Conservation (phyloP, 2,888 invertebrate genomes). For the Stictocephala bisonia region DNA sequence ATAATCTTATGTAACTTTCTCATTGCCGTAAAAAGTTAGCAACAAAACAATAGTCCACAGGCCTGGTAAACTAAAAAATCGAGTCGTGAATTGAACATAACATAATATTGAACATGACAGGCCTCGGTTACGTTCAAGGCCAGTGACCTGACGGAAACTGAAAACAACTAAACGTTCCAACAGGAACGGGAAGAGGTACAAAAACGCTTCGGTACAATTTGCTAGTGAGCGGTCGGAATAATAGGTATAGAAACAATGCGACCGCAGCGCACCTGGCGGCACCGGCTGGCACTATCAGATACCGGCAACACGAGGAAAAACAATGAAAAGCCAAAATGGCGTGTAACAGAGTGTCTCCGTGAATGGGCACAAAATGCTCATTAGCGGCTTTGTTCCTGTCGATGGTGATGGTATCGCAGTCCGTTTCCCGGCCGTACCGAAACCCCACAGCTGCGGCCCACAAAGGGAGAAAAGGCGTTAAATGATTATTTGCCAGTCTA, state of each 20-base stretch:
- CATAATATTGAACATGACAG: no score
- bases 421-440: conserved; percentile 8
- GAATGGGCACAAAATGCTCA: conserved; percentile 45
- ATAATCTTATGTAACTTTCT: no score
- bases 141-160: conserved; percentile 1
- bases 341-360: conserved; percentile 44
- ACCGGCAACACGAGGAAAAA: conserved; percentile 39
- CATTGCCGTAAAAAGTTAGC: no score
- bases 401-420: conserved; percentile 22
- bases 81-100: no score
- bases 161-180: conserved; percentile 34
- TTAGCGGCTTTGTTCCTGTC: conserved; percentile 39
- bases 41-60: no score
- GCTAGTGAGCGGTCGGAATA: conserved; percentile 36
- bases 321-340: conserved; percentile 48
- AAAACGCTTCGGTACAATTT: conserved; percentile 40
- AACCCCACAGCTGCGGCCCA: conserved; percentile 23
- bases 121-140: no score
- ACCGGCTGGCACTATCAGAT: conserved; percentile 43
- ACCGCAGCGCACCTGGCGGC: conserved; percentile 20
- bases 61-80: no score
- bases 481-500: conserved; percentile 28
- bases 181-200: conserved; percentile 39
- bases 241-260: conserved; percentile 32
- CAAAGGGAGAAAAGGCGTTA: conserved; percentile 29